Conservation (phyloP, 53 echinoderm and acorn worm species). For the Echinarachnius parma region DNA sequence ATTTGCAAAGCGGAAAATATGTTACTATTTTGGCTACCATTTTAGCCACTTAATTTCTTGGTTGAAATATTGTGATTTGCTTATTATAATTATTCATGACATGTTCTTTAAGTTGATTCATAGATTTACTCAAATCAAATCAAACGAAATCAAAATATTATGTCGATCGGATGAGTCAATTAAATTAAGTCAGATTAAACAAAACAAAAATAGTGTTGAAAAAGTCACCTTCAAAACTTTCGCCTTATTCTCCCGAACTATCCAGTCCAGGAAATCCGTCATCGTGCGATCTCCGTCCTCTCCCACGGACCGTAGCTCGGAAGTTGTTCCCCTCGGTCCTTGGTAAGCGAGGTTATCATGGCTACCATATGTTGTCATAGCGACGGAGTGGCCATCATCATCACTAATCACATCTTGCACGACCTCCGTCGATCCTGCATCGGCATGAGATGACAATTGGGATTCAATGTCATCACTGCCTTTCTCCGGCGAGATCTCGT, state of each 20-base stretch:
- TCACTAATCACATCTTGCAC: neutral
- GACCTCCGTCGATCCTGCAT: no score
- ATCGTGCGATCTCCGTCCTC: neutral
- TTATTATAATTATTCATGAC: no score
- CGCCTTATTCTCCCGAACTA: slow-evolving; percentile 16
- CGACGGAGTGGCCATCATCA: neutral
- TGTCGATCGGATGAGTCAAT: no score
- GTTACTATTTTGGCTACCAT: neutral
- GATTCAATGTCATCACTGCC: no score
- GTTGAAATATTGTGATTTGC: no score
- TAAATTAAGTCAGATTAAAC: no score
- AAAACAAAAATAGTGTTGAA: neutral
- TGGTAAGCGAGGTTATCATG: neutral
- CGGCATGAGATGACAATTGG: no score
- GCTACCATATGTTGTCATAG: neutral
- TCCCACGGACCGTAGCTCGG: neutral
- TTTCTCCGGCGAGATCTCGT: no score
- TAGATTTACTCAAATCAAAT: no score
- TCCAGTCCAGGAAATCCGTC: slow-evolving; percentile 27
- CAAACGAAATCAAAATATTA: no score
- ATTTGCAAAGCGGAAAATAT: neutral
- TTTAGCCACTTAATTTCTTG: neutral
- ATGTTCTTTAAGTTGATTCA: no score
- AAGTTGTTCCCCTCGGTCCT: neutral
- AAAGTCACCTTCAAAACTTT: slow-evolving; percentile 19